Base-by-base conservation (phyloP, 92 coral and sea anemone species). In the Epizoanthus stellaris region DNA sequence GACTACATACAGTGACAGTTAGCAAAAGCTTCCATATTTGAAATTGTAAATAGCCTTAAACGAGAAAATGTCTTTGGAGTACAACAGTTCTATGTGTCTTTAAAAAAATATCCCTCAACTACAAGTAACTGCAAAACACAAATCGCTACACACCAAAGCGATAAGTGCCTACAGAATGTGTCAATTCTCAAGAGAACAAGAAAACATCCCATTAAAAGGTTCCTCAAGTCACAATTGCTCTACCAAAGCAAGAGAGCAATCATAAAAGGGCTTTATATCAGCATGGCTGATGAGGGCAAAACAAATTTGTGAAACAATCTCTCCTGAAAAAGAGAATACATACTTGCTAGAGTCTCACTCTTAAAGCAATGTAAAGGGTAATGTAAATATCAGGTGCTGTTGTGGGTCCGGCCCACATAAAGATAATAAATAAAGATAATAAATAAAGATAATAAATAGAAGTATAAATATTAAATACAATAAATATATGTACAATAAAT, bases 21-120 rank as follows among this genome's bases (percentile, higher is more conserved):
- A 17, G 68, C 68, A 63, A 63, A 63, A 63, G 34, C n/a, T 63
- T 63, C 34, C 49, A 45, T 60, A 20, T 60, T 60, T 60, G 65
- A 60, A 16, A 60, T 60, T 2, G 21, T 17, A 17, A 60, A 60
- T 60, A 5, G 21, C 7, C 65, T 60, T 60, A 60, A 60, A 60
- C 4, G 65, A 60, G 65, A 60, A 60, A 60, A 60, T 60, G 12
- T 1, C 21, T 60, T 60, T 6, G 65, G 65, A 60, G 65, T 60
- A 20, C n/a, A 60, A 60, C 3, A 15, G 65, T 13, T 60, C 65
- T 7, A 16, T 60, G 65, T 60, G 21, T 60, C 65, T 60, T 3
- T 1, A 20, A 20, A 60, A 60, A n/a, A n/a, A n/a, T n/a, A 60
- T 20, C 1, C 12, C 65, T 20, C 65, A 45, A 45, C 6, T 45